These are phyloP conservation scores for Brevimyrus niger DNA, from an alignment of 2,113 vertebrate genomes.

Conservation along the genomic window DNA sequence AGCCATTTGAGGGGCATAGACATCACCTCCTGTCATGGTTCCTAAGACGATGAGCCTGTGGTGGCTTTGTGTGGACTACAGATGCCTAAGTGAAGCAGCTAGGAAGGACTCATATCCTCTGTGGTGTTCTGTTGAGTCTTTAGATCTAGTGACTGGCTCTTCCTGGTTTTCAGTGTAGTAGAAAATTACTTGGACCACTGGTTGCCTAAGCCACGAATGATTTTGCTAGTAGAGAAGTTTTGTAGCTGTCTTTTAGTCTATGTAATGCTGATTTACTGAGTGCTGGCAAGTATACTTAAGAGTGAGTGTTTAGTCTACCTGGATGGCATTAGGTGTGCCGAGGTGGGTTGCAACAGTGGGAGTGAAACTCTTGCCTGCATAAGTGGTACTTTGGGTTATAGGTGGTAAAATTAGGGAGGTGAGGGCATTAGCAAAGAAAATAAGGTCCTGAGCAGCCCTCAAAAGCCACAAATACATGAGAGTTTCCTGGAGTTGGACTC, in stretches of 20 bases:
- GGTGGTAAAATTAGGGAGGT: not conserved
- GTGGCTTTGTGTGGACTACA: not conserved
- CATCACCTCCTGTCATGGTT: not conserved
- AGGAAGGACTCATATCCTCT: not conserved
- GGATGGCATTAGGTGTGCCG: not conserved
- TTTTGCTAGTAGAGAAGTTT: not conserved
- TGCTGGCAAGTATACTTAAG: not conserved
- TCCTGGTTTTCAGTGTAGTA: not conserved
- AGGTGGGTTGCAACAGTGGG: not conserved
- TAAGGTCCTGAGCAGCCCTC: not conserved
- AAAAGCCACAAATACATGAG: not conserved
- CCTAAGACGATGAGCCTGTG: not conserved
- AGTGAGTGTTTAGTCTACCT: not conserved
- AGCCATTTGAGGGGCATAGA: not conserved
- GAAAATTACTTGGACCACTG: not conserved
- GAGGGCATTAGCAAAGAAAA: not conserved
- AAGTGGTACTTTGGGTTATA: not conserved
- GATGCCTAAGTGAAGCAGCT: not conserved
- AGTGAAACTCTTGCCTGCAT: not conserved
- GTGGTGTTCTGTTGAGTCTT: not conserved
- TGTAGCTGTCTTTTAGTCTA: not conserved
- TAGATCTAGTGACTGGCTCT: not conserved
- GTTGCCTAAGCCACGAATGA: not conserved
- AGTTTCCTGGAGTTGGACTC: not conserved
- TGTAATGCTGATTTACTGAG: not conserved